phyloP scores from a whole-genome alignment of 2,888 invertebrate species.

The Phania funesta region DNA sequence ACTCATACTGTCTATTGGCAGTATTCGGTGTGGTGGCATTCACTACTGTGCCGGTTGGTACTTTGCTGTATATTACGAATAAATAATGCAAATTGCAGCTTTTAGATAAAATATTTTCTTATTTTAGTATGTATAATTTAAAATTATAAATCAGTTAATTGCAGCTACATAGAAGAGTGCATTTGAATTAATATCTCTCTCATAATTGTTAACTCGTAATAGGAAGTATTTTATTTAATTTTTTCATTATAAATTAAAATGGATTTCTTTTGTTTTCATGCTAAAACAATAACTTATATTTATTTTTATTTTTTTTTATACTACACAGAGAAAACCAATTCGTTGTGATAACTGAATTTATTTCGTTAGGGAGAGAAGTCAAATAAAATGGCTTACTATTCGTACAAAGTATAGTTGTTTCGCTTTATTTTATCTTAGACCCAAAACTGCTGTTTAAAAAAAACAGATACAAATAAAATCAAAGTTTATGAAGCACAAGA shows the following conservation, averaged over 20 bases:
- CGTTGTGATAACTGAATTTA: no score
- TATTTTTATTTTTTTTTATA: neutral
- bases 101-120: conserved; percentile 19
- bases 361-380: no score
- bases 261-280: conserved; percentile 26
- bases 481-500: no score
- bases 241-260: neutral
- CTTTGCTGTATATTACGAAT: conserved; percentile 1
- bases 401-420: no score
- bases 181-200: conserved; percentile 24
- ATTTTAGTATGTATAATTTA: neutral
- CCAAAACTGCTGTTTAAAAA: no score
- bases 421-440: no score
- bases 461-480: no score
- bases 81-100: conserved; percentile 56
- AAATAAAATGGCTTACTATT: no score
- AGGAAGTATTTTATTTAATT: no score
- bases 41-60: neutral
- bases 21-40: neutral
- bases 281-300: no score
- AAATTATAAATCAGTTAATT: conserved; percentile 56
- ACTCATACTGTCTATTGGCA: conserved; percentile 6
- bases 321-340: no score
- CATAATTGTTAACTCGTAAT: conserved; percentile 51
- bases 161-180: neutral